Conservation (phyloP, 2,113 vertebrate species). For the Eulemur rufifrons region DNA sequence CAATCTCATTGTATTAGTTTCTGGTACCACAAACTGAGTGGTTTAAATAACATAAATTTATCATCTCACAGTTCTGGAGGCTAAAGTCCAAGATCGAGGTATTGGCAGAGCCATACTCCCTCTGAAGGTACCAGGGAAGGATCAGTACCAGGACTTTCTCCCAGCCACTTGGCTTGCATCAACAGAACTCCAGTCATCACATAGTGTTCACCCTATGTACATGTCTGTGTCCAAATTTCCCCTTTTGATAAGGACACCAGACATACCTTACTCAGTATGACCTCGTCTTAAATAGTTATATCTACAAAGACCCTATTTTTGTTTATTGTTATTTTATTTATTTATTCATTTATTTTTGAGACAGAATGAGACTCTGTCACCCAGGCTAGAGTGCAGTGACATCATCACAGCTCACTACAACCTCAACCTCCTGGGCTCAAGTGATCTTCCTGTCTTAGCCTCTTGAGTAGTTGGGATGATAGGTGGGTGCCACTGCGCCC, state of each 20-base stretch:
- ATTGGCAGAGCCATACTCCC: fast-evolving
- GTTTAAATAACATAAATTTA: not conserved
- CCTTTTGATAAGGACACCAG: not conserved
- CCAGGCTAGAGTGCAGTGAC: too few species aligned
- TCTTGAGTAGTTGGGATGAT: too few species aligned
- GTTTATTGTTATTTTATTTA: not conserved
- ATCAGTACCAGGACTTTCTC: not conserved
- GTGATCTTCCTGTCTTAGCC: too few species aligned
- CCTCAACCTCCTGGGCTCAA: too few species aligned
- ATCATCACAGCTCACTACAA: too few species aligned
- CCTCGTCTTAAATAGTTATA: not conserved
- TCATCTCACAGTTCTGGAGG: not conserved
- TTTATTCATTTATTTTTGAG: too few species aligned
- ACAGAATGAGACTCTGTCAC: too few species aligned
- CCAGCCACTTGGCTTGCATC: not conserved
- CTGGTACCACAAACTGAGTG: not conserved
- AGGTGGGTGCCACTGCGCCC: too few species aligned
- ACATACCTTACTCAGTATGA: not conserved
- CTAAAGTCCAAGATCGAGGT: not conserved
- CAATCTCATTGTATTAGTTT: not conserved
- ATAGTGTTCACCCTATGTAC: not conserved
- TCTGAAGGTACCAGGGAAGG: not conserved
- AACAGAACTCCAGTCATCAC: not conserved
- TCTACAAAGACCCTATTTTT: not conserved
- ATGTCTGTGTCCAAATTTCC: not conserved